Conservation (phyloP, 2,113 vertebrate genomes). For the Murina feae region DNA sequence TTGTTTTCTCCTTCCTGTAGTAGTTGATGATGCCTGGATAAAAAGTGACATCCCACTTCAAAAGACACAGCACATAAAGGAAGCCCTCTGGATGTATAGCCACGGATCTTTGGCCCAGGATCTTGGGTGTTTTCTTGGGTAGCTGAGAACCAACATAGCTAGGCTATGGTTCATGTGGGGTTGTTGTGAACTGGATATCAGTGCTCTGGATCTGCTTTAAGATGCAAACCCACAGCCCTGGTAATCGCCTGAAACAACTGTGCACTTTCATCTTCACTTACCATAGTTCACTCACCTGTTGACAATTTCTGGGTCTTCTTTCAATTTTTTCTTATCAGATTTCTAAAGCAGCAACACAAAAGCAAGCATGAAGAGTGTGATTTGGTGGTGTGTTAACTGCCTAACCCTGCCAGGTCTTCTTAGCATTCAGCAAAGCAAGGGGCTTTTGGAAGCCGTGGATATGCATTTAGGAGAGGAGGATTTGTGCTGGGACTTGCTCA, state of each 20-base stretch:
- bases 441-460: neutral
- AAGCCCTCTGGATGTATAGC: neutral
- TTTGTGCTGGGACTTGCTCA: neutral
- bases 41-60: neutral
- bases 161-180: neutral
- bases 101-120: neutral
- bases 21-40: neutral
- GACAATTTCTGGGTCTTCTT: slow-evolving; percentile 11
- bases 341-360: neutral
- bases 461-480: neutral
- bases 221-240: neutral
- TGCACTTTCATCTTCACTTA: slow-evolving; percentile 9
- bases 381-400: neutral
- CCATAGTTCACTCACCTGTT: neutral
- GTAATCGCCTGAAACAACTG: neutral
- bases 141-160: neutral
- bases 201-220: neutral
- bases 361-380: neutral
- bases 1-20: neutral
- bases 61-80: neutral
- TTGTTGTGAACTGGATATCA: neutral
- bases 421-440: neutral
- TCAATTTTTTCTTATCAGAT: neutral
- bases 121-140: neutral
- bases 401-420: neutral